phyloP scores from a whole-genome alignment of 2,113 vertebrate species.

The Myocastor coypus region DNA sequence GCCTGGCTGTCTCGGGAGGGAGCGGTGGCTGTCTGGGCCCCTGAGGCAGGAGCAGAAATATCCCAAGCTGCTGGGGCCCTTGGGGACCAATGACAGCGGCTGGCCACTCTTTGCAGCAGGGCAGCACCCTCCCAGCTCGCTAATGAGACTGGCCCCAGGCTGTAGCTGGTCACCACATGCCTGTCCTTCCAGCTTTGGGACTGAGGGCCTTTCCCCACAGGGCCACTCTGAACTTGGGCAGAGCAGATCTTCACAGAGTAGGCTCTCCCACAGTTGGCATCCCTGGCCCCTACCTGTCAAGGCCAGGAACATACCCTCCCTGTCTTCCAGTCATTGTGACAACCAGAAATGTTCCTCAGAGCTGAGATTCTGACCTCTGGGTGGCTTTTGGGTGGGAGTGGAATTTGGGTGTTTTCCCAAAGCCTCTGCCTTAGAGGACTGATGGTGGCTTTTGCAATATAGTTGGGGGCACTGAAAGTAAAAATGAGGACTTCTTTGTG shows the following conservation, averaged over 20 bases:
- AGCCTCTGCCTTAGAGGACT: not conserved
- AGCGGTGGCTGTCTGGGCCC: not conserved
- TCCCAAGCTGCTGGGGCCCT: not conserved
- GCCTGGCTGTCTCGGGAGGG: not conserved
- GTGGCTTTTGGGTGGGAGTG: not conserved
- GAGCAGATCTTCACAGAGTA: not conserved
- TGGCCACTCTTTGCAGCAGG: not conserved
- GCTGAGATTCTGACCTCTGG: not conserved
- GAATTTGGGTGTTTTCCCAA: not conserved
- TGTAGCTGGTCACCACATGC: not conserved
- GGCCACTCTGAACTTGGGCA: not conserved
- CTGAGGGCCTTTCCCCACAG: not conserved
- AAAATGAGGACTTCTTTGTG: not conserved
- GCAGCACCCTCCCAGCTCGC: not conserved
- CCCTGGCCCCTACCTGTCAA: not conserved
- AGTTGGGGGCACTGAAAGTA: not conserved
- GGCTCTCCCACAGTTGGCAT: not conserved
- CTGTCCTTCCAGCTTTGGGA: not conserved
- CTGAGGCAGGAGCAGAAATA: not conserved
- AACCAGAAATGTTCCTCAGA: not conserved
- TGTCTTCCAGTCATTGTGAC: not conserved
- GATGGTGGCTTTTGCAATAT: not conserved
- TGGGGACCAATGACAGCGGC: not conserved
- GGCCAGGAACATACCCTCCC: not conserved
- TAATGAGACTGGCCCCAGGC: not conserved